Evolutionary conservation across 2,888 invertebrate species (phyloP).

Genomic region (Chloromyia formosa): DNA sequence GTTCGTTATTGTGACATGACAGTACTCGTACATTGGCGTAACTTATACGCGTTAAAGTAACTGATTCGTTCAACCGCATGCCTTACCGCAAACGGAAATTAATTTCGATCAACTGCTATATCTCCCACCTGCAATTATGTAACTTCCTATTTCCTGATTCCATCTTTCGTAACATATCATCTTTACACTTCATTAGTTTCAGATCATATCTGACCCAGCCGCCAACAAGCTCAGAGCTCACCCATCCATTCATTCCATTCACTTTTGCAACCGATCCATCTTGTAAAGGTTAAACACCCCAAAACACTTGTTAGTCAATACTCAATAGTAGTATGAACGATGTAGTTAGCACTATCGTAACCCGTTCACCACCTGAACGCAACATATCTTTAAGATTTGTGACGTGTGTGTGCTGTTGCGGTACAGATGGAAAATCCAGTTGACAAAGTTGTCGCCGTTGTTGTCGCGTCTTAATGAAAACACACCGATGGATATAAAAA

Average conservation of each 20-base stretch:
- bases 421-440: not conserved
- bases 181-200: not conserved
- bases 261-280: not conserved
- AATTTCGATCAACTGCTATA: no score
- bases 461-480: no score
- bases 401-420: not conserved
- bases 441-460: no score
- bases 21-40: no score
- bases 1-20: no score
- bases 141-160: not conserved
- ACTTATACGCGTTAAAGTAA: no score
- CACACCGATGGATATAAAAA: no score
- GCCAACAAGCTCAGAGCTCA: not conserved
- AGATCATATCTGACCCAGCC: not conserved
- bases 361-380: constrained; percentile 18
- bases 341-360: not conserved
- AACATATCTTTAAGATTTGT: constrained; percentile 3
- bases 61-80: no score
- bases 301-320: constrained; percentile 3
- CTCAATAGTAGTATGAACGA: no score
- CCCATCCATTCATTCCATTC: not conserved
- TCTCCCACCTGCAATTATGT: not conserved
- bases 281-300: constrained; percentile 12
- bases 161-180: not conserved
- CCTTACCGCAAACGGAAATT: no score